phyloP scores from a whole-genome alignment of 2,888 invertebrate genomes.

The Rotaria magnacalcarata region DNA sequence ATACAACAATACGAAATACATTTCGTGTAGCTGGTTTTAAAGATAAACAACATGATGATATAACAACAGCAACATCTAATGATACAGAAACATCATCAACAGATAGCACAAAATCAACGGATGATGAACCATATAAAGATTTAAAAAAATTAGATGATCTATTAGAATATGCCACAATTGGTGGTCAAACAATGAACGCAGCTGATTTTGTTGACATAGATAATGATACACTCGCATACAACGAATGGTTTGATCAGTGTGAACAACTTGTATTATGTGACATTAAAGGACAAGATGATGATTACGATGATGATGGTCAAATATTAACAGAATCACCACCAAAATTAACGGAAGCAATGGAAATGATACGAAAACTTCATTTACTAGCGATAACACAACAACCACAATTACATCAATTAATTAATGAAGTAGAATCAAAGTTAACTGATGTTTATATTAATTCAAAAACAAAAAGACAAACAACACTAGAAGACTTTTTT shows the following conservation, averaged over 20 bases:
- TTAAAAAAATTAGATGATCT: too few species aligned
- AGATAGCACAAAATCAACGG: too few species aligned
- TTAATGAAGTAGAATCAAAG: background rate
- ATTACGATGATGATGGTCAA: background rate
- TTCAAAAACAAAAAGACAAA: slow-evolving; percentile 25
- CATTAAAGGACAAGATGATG: background rate
- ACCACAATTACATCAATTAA: background rate
- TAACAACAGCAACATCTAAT: too few species aligned
- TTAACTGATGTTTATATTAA: background rate
- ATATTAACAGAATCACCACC: background rate
- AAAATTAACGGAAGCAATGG: background rate
- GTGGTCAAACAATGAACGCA: background rate
- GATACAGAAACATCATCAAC: too few species aligned
- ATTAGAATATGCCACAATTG: too few species aligned
- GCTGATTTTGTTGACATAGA: slow-evolving; percentile 1
- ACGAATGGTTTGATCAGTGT: background rate
- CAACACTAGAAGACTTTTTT: background rate
- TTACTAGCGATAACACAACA: background rate
- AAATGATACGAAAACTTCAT: slow-evolving; percentile 14
- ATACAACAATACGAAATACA: too few species aligned
- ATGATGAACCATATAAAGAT: too few species aligned
- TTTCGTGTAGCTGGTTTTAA: too few species aligned
- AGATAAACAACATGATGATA: too few species aligned
- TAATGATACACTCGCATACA: background rate
- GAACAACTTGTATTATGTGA: background rate